Base-by-base conservation (phyloP, 2,888 invertebrate genomes). In the Microctonus brassicae region DNA sequence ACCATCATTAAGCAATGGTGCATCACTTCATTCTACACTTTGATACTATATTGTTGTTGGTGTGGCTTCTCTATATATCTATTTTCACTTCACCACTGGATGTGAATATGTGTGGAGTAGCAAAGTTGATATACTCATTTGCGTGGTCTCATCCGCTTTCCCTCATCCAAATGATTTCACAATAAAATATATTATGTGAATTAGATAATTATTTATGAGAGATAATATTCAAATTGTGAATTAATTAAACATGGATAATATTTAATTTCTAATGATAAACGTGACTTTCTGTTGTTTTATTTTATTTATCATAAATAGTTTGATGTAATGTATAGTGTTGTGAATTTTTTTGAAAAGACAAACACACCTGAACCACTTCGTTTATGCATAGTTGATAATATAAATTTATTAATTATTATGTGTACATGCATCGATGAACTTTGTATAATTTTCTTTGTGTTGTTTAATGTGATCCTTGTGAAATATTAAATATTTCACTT, bases 1-100 rank as follows among this genome's bases (percentile, higher is more conserved):
- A 62, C 61, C 55, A 58, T 69, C 73, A 69, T 71, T 67, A 72
- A 62, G 73, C 70, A 69, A 67, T 66, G 67, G 70, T 55, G 68
- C 70, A 42, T 57, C 26, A 24, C 33, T 6, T 52, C 29, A 24
- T 26, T 47, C 47, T 17, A 17, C 52, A 17, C 17, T n/a, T n/a
- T 17, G 17, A 13, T 39, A 36, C 36, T n/a, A n/a, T n/a, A n/a
- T n/a, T 36, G 10, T 11, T 10, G 39, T 39, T 39, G 17, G 17
- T 17, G 47, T 7, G n/a, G 17, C 9, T 47, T n/a, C 6, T 1
- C 47, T 17, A 20, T 47, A 4, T 5, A 3, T 47, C 9, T 36
- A 47, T 47, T 26, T 47, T 33, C n/a, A 2, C 60, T 47, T 33
- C n/a, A 2, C 60, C 17, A 39, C 36, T 36, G 4, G 4, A n/a